Base-by-base conservation (phyloP, 2,888 invertebrate species). In the Drosophila putrida region DNA sequence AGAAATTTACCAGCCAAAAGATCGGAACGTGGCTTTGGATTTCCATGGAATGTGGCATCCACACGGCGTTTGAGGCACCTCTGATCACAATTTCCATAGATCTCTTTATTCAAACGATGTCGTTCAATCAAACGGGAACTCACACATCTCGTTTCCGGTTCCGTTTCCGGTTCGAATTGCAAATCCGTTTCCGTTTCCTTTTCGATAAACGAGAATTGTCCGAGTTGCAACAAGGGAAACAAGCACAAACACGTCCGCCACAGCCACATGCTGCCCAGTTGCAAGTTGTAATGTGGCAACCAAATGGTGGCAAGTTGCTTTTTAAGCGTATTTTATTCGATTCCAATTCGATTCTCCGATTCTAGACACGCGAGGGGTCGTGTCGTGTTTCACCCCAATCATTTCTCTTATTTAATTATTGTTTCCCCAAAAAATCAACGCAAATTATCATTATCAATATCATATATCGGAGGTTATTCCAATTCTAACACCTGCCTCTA, bases 11-110 rank as follows among this genome's bases (percentile, higher is more conserved):
- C 91, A 47, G 93, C 93, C 93, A 95, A 93, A 25, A 94, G 74
- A 73, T 95, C 94, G 80, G 94, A 93, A 63, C 92, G 93, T 0
- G 94, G 93, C 90, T 94, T 95, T 0, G 94, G 94, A 75, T 94
- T 92, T 0, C 95, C 95, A 46, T 92, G 92, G 78, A 95, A 94
- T 6, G 93, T 93, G 4, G 94, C 90, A 84, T 95, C 94, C 10
- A 92, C 78, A 4, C 93, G 92, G 62, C 95, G 90, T 20, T 54
- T 82, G 0, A 13, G 10, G 1, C 86, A 78, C 25, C 31, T 6
- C 1, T 2, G 36, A 1, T 2, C 0, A n/a, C 80, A 82, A 5
- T 36, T 44, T 0, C 64, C 75, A 55, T 82, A 84, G 1, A 84
- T 31, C 6, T 53, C 8, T 5, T 28, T 35, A 38, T 82, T 87